A percentile compares a stretch with the other conserved stretches of the same genome.
phyloP scores from a whole-genome alignment of 1,140 invertebrate species.

The Neodiprion fabricii region DNA sequence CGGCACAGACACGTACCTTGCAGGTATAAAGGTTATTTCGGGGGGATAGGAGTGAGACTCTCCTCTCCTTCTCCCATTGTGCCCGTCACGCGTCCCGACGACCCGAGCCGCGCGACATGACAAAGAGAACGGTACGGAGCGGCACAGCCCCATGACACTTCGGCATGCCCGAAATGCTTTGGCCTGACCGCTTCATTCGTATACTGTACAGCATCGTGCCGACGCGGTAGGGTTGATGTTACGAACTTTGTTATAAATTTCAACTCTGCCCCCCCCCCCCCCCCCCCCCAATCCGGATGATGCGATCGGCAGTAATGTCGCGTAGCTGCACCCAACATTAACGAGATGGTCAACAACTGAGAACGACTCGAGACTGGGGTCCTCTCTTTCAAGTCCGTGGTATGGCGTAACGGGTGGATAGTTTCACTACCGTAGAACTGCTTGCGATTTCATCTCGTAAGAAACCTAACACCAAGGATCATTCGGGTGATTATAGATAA shows the following conservation, averaged over 20 bases:
- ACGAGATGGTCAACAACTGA: constrained; percentile 11
- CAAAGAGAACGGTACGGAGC: constrained; percentile 33
- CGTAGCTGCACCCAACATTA: constrained; percentile 8
- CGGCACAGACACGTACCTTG: too few relatives aligned
- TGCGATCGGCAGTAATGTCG: constrained; percentile 22
- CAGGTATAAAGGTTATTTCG: background rate
- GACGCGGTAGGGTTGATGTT: background rate
- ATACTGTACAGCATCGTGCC: constrained; percentile 28
- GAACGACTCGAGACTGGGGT: background rate
- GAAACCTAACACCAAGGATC: too few relatives aligned
- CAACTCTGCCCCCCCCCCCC: too few relatives aligned
- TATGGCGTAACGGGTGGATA: too few relatives aligned
- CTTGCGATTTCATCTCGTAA: too few relatives aligned
- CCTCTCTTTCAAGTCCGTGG: background rate
- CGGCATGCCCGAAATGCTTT: too few relatives aligned
- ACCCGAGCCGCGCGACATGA: constrained; percentile 21
- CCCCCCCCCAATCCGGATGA: background rate
- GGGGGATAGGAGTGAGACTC: too few relatives aligned
- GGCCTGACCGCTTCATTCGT: constrained; percentile 8
- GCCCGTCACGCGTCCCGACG: constrained; percentile 19
- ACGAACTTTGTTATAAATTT: too few relatives aligned
- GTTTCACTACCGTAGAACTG: too few relatives aligned
- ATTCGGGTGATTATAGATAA: too few relatives aligned
- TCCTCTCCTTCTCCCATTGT: constrained; percentile 1
- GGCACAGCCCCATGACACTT: constrained; percentile 3